Base-by-base conservation (phyloP, 35 echinoderm and acorn worm genomes). In the Apostichopus japonicus region DNA sequence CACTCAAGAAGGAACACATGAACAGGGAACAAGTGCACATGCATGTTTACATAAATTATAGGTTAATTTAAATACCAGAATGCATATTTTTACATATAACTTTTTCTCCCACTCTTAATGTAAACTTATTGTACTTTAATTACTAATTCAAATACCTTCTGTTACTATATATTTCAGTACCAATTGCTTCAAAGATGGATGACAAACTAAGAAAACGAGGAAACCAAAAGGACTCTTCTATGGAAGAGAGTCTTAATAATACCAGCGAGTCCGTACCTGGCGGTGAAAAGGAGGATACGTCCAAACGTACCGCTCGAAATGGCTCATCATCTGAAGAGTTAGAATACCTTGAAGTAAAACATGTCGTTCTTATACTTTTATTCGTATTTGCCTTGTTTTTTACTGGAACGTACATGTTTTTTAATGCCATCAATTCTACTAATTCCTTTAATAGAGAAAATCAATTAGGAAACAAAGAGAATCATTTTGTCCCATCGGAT, bases 261-360 rank as follows among this genome's bases (percentile, higher is more conserved):
- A 75, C 22, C 71, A 75, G 21, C n/a, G 71, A 23, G 71, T 75
- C 71, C 70, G n/a, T n/a, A 44, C n/a, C 71, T 19, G 71, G 6
- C n/a, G 0, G 15, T 75, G 71, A 75, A 75, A 19, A 21, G 15
- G 17, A 75, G 71, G 2, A 75, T 19, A 7, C 71, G 15, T 0
- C 17, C 6, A n/a, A 75, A 6, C 21, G 13, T 10, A 1, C 57
- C 57, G 7, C 71, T n/a, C 16, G 6, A 4, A 14, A 75, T 21
- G 71, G 1, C 6, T 19, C 16, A 75, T 75, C 17, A 6, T 84
- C 81, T 21, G 81, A 84, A 58, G 86, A 72, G 72, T 7, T 89
- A 13, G 86, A 89, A 27, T 89, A 75, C 23, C 86, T 89, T n/a
- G 86, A 89, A 89, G 90, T 91, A n/a, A 91, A 78, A 55, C 90